Conservation (phyloP, 2,113 vertebrate genomes). For the Myrmecophaga tridactyla region DNA sequence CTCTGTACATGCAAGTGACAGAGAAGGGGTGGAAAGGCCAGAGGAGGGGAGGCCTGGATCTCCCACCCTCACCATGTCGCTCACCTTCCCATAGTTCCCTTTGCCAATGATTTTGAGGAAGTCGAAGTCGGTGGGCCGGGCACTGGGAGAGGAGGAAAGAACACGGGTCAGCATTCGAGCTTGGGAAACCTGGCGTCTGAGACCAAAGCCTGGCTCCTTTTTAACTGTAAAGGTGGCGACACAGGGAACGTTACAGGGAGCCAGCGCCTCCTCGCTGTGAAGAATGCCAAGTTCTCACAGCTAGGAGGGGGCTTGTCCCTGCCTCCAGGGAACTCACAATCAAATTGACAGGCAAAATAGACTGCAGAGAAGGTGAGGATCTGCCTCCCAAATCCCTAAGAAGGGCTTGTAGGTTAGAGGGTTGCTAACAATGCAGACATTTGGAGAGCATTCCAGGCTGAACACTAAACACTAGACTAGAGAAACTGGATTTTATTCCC, state of each 20-base stretch:
- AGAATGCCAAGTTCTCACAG: not conserved
- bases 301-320: not conserved
- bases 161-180: not conserved
- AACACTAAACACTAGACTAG: not conserved
- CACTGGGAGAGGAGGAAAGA: conserved; percentile 77
- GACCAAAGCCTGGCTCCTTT: not conserved
- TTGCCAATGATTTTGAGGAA: conserved; percentile 89
- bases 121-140: conserved; percentile 88
- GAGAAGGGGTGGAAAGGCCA: not conserved
- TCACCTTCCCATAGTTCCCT: conserved; percentile 89
- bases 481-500: conserved; percentile 23
- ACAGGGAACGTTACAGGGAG: not conserved
- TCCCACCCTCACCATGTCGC: conserved; percentile 38
- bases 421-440: not conserved
- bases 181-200: not conserved
- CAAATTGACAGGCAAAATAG: not conserved
- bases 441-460: not conserved
- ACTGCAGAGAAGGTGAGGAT: not conserved
- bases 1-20: not conserved
- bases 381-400: not conserved
- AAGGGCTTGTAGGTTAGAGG: not conserved
- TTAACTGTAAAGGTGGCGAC: not conserved
- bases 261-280: not conserved
- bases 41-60: not conserved
- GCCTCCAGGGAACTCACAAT: not conserved